Base-by-base conservation (phyloP, 1,140 invertebrate species). In the Caerostris darwini region DNA sequence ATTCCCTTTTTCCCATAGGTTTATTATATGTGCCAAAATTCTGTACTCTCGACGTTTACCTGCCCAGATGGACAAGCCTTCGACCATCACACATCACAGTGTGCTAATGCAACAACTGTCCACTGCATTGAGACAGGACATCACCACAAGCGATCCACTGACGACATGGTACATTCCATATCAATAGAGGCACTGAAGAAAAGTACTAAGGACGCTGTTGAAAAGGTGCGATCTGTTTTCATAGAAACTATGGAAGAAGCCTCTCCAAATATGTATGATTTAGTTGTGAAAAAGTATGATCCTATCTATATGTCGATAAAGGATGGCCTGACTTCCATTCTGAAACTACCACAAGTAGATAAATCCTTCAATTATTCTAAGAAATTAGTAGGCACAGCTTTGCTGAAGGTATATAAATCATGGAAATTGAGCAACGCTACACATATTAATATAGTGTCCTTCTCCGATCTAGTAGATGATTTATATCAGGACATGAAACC, bases 391-490 rank as follows among this genome's bases (percentile, higher is more conserved):
- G 58, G 17, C 2, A 64, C 12, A 14, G 5, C 85, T 10, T 54
- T 85, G 5, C 54, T n/a, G 19, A 92, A 92, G 56, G 5, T 92
- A 6, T 12, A 92, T 4, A n/a, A 69, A 7, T 92, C 90, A 5
- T 85, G 56, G 12, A 58, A 92, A 57, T 5, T 92, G 58, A 67
- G 81, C 6, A 92, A 92, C 19, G 67, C 58, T n/a, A 92, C 90
- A 14, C 81, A 92, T 50, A 54, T 85, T 10, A 92, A 64, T 56
- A 7, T 92, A 3, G 81, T 67, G 5, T 92, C 81, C 3, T 85
- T 92, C 10, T 50, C 59, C 34, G 90, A 92, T 56, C 10, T 92
- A 3, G 50, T 17, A 7, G 5, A 61, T 5, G 81, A 92, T 50
- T 1, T 92, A 8, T 3, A 58, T 34, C 19, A 53, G 7, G 90